Base-by-base conservation (phyloP, 2,888 invertebrate species). In the Tipula confusa region DNA sequence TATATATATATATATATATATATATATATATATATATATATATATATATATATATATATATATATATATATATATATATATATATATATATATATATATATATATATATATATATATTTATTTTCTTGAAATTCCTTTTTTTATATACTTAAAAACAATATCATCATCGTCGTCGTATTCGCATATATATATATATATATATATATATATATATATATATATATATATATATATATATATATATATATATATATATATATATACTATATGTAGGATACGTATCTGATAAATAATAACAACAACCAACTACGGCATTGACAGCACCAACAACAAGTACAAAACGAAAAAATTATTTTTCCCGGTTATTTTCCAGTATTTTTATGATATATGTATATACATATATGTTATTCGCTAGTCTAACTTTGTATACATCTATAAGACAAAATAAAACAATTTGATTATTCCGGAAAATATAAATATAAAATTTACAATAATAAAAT, bases 81-180 rank as follows among this genome's bases (percentile, higher is more conserved):
- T 64, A n/a, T 64, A 38, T 7, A 5, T 31, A 31, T 31, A 31
- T 31, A 31, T 13, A 64, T 64, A 64, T 64, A 43, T 64, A n/a
- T 64, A 38, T 7, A 5, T 31, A 31, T 31, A 31, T 31, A 31
- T 13, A 64, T 64, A 64, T 64, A 43, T 64, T 64, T 64, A 64
- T 64, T 64, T 64, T 24, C 64, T 64, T 64, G 24, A 64, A 64
- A 64, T 64, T 64, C 64, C 64, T 64, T 24, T 64, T n/a, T 64
- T 64, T 64, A 64, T 64, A 64, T 64, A 64, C 64, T 64, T 64
- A 64, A 24, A 64, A 64, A 64, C 64, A 64, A 64, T 64, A 64
- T 64, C 64, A 64, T 64, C 64, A 64, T 64, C 64, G 24, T 64
- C 64, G 18, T 64, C 64, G 18, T 64, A 7, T 11, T 64, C 64